phyloP scores from a whole-genome alignment of 2,113 vertebrate genomes.

The Neogobius melanostomus region DNA sequence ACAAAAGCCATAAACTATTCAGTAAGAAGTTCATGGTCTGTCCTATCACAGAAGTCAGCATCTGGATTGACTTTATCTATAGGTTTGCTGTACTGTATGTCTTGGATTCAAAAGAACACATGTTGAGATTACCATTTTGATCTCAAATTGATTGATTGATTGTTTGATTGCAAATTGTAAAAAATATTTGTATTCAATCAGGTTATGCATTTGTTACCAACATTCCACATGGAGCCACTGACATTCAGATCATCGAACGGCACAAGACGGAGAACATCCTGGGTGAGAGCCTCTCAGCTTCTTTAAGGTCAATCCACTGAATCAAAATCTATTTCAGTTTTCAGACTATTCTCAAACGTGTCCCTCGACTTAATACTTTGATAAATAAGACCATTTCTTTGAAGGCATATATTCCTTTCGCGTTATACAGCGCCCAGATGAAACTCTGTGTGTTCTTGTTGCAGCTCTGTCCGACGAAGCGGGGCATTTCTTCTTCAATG shows the following conservation, averaged over 20 bases:
- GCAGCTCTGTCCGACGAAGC: slow-evolving; percentile 86
- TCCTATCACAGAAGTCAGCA: too few species aligned
- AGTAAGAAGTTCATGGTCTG: too few species aligned
- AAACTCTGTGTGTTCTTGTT: slow-evolving; percentile 9
- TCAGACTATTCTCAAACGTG: too few species aligned
- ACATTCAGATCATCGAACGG: slow-evolving; percentile 89
- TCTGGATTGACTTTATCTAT: too few species aligned
- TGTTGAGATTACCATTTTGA: not conserved
- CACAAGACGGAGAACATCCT: slow-evolving; percentile 88
- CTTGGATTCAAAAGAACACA: too few species aligned
- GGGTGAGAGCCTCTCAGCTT: slow-evolving; percentile 72
- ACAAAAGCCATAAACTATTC: too few species aligned
- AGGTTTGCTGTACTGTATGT: too few species aligned
- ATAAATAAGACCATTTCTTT: too few species aligned
- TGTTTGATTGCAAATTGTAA: not conserved
- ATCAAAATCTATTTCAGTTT: not conserved
- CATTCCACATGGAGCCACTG: slow-evolving; percentile 83
- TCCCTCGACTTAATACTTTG: too few species aligned
- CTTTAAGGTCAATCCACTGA: slow-evolving; percentile 57
- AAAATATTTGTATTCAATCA: slow-evolving; percentile 43
- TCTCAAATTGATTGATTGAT: too few species aligned
- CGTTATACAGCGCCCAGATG: not conserved
- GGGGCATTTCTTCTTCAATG: slow-evolving; percentile 88
- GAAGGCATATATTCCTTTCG: too few species aligned
- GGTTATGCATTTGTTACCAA: slow-evolving; percentile 87